Evolutionary conservation across 1,140 invertebrate species (phyloP).

Genomic region (Bombus consobrinus): DNA sequence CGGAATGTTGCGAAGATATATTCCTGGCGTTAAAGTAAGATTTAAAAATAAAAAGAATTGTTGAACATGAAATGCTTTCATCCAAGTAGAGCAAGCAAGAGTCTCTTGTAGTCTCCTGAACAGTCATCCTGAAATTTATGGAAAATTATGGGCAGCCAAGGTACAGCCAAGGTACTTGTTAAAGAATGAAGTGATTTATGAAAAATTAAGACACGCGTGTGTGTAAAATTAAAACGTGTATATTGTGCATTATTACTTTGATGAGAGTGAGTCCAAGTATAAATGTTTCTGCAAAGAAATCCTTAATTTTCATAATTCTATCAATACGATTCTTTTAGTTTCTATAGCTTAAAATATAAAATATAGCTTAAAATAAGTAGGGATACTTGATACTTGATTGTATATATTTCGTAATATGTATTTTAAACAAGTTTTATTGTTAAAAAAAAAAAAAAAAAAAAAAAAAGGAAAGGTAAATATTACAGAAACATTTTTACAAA

Average conservation of each 20-base stretch:
- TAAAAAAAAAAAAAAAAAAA: too few species aligned
- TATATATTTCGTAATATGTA: not conserved
- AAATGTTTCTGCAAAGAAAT: constrained; percentile 7
- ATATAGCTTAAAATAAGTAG: too few species aligned
- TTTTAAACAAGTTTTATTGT: not conserved
- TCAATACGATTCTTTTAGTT: not conserved
- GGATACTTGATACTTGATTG: too few species aligned
- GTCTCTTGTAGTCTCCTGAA: constrained; percentile 95
- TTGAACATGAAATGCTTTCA: constrained; percentile 78
- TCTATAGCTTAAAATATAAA: not conserved
- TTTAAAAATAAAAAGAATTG: constrained; percentile 56
- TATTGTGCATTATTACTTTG: not conserved
- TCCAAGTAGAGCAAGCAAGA: constrained; percentile 92
- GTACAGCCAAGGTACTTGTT: constrained; percentile 12
- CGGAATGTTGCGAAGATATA: constrained; percentile 30
- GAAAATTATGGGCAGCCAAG: constrained; percentile 64
- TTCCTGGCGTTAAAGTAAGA: constrained; percentile 48
- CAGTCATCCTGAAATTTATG: constrained; percentile 91
- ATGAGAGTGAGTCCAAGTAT: not conserved
- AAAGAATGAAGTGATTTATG: not conserved
- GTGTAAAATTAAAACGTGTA: constrained; percentile 30
- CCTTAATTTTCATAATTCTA: not conserved
- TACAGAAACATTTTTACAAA: not conserved
- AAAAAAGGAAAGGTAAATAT: not conserved
- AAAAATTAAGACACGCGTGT: constrained; percentile 27